These are phyloP conservation scores for Notechis scutatus DNA, from an alignment of 2,113 vertebrate species.

Conservation along the genomic window DNA sequence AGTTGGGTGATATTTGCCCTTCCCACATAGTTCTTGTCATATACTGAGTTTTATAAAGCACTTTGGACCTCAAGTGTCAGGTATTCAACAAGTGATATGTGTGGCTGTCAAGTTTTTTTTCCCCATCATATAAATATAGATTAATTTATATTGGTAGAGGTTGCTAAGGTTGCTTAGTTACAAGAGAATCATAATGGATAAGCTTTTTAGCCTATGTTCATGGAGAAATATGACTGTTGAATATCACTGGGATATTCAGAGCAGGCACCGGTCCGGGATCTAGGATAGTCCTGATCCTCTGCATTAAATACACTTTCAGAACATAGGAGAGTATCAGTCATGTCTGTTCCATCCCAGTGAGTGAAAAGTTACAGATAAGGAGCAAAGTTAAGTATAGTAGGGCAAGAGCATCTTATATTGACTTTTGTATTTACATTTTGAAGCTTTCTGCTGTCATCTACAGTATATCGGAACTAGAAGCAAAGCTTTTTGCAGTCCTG, in stretches of 20 bases:
- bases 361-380: background rate
- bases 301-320: constrained; percentile 10
- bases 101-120: constrained; percentile 21
- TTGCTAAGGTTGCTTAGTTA: constrained; percentile 61
- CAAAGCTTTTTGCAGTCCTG: constrained; percentile 17
- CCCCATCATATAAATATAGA: constrained; percentile 35
- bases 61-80: constrained; percentile 19
- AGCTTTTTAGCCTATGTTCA: constrained; percentile 51
- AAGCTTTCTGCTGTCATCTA: background rate
- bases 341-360: constrained; percentile 4
- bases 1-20: background rate
- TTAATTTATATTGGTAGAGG: constrained; percentile 63
- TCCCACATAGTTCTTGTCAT: background rate
- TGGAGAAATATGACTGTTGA: constrained; percentile 29
- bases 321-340: constrained; percentile 14
- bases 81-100: background rate
- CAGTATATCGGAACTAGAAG: fast-evolving
- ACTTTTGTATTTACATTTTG: background rate
- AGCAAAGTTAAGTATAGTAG: background rate
- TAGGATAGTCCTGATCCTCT: constrained; percentile 33
- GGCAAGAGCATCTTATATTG: background rate
- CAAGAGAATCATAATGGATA: constrained; percentile 61
- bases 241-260: constrained; percentile 8
- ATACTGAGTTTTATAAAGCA: constrained; percentile 21
- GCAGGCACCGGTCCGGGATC: fast-evolving